These are phyloP conservation scores for Stenolophus ochropezus DNA, from an alignment of 2,888 invertebrate species.

Conservation along the genomic window DNA sequence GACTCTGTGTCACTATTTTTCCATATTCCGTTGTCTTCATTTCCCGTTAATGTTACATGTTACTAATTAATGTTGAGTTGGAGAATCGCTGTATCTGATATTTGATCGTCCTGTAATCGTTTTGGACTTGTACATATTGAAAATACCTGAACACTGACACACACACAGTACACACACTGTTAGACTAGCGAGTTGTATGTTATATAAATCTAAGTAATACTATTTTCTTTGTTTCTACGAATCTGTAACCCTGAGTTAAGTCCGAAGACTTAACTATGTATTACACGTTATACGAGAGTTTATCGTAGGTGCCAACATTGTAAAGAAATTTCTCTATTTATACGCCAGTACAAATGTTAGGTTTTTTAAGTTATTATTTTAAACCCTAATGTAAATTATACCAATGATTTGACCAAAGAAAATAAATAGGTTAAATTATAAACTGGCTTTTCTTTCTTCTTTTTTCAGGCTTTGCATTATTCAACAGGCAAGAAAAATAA, in stretches of 20 bases:
- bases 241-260: constrained; percentile 11
- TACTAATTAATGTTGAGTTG: constrained; percentile 34
- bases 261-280: not conserved
- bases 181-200: constrained; percentile 52
- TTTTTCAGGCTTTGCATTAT: not conserved
- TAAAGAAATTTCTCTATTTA: constrained; percentile 58
- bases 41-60: constrained; percentile 28
- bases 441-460: constrained; percentile 5
- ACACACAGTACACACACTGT: constrained; percentile 42
- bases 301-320: constrained; percentile 60
- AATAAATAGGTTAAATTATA: constrained; percentile 62
- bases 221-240: constrained; percentile 53
- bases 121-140: constrained; percentile 47
- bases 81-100: constrained; percentile 41
- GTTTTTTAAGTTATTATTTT: constrained; percentile 56
- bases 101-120: constrained; percentile 46
- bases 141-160: constrained; percentile 41
- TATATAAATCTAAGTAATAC: constrained; percentile 45
- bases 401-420: constrained; percentile 84
- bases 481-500: not conserved
- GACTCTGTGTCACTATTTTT: constrained; percentile 27
- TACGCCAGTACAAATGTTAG: constrained; percentile 60
- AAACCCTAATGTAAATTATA: constrained; percentile 69
- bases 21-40: constrained; percentile 27
- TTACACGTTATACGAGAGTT: constrained; percentile 57